Percentiles rank a stretch among this genome's conserved stretches.
Conservation (phyloP, 2,888 invertebrate genomes). For the Lapara coniferarum region DNA sequence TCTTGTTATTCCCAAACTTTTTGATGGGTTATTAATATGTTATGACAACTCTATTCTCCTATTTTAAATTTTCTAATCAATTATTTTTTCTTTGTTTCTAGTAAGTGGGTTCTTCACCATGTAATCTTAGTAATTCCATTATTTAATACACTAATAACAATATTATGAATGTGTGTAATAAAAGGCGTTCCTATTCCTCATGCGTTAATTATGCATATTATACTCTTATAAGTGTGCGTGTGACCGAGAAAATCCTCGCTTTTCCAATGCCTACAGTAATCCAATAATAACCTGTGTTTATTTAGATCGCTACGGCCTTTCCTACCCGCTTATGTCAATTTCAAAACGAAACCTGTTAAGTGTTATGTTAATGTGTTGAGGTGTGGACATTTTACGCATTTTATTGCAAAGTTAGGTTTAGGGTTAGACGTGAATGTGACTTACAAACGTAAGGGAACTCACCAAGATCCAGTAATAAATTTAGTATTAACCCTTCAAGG, state of each 20-base stretch:
- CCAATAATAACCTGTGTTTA: constrained; percentile 19
- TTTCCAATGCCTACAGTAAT: constrained; percentile 18
- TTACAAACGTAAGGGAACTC: no score
- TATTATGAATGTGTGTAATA: no score
- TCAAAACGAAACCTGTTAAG: constrained; percentile 17
- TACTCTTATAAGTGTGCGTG: not conserved
- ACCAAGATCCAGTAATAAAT: not conserved
- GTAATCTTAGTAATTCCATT: no score
- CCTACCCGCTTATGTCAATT: constrained; percentile 2
- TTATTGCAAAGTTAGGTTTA: not conserved
- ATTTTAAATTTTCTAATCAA: no score
- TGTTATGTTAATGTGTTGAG: not conserved
- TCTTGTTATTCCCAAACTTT: no score
- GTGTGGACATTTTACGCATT: not conserved
- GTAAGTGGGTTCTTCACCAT: no score
- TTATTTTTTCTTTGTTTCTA: no score
- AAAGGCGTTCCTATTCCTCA: not conserved
- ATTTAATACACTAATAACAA: no score
- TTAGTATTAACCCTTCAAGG: no score
- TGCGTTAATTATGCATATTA: not conserved
- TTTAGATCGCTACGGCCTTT: not conserved
- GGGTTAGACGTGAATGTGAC: not conserved
- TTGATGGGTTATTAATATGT: no score
- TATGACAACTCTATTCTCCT: no score
- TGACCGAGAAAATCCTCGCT: constrained; percentile 1